A percentile compares a stretch with the other conserved stretches of the same genome.
These are phyloP conservation scores for Melieria crassipennis DNA, from an alignment of 2,888 invertebrate species.

Conservation along the genomic window DNA sequence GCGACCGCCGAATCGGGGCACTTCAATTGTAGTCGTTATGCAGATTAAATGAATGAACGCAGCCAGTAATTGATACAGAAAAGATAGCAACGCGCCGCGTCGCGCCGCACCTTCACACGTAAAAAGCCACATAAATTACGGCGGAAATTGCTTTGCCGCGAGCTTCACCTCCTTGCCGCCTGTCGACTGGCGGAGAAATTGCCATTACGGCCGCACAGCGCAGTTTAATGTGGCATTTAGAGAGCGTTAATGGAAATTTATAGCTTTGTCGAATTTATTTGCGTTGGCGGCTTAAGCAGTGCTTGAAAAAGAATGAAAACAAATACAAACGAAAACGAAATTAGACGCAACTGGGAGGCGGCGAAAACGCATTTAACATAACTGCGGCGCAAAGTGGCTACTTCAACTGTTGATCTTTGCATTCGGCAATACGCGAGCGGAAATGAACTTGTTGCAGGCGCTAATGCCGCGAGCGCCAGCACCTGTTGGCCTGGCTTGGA, in stretches of 20 bases:
- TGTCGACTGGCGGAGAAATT: neutral
- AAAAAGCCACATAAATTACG: constrained; percentile 37
- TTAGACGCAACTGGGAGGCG: neutral
- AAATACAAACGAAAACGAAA: neutral
- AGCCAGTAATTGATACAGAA: constrained; percentile 37
- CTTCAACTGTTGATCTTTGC: no score
- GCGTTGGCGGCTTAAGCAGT: constrained; percentile 14
- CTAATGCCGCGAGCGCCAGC: no score
- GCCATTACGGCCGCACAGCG: neutral
- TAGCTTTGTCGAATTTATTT: constrained; percentile 31
- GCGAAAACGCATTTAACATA: neutral
- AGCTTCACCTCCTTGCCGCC: constrained; percentile 1
- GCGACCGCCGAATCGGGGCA: neutral
- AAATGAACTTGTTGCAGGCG: no score
- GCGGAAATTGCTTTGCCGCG: constrained; percentile 19
- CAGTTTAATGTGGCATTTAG: constrained; percentile 37
- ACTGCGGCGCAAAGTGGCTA: no score
- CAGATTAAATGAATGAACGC: constrained; percentile 48
- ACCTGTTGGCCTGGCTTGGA: no score
- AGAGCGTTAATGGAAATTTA: constrained; percentile 40
- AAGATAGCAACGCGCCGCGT: neutral
- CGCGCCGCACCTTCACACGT: neutral
- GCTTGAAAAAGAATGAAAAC: constrained; percentile 1
- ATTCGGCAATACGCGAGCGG: neutral
- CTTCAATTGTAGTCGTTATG: constrained; percentile 50